Evolutionary conservation across 2,888 invertebrate genomes (phyloP).

Genomic region (Tortricodes alternella): DNA sequence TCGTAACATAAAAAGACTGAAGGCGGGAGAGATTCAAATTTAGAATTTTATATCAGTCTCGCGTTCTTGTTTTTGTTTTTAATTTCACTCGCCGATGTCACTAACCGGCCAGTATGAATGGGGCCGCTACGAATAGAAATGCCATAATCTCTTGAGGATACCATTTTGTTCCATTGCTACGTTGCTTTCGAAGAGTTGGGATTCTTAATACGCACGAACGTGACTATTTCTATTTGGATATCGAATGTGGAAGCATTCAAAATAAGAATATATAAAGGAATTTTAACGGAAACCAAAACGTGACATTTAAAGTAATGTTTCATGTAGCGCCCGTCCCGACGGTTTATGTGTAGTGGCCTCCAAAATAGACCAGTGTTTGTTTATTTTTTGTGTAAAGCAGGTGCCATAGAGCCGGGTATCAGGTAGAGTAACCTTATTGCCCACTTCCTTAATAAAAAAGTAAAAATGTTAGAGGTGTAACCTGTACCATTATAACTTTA

Average conservation of each 20-base stretch:
- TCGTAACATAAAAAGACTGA: slow-evolving; percentile 48
- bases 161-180: slow-evolving; percentile 10
- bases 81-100: slow-evolving; percentile 63
- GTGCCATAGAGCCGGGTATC: slow-evolving; percentile 54
- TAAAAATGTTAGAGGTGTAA: slow-evolving; percentile 51
- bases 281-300: slow-evolving; percentile 38
- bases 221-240: slow-evolving; percentile 15
- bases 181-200: neutral
- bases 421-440: slow-evolving; percentile 67
- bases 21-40: slow-evolving; percentile 66
- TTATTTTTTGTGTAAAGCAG: slow-evolving; percentile 73
- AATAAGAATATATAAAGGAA: slow-evolving; percentile 8
- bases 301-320: slow-evolving; percentile 55
- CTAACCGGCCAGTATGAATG: slow-evolving; percentile 69
- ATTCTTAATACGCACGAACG: slow-evolving; percentile 5
- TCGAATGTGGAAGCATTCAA: slow-evolving; percentile 9
- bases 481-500: slow-evolving; percentile 45
- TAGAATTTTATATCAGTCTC: slow-evolving; percentile 77
- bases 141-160: slow-evolving; percentile 28
- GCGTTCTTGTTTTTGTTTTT: slow-evolving; percentile 55
- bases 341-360: slow-evolving; percentile 53
- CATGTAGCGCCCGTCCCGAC: slow-evolving; percentile 45
- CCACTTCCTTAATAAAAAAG: slow-evolving; percentile 71
- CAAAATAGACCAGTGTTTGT: slow-evolving; percentile 66
- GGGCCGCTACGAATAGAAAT: slow-evolving; percentile 61